Conservation (phyloP, 2,113 vertebrate species). For the Anser brachyrhynchus region DNA sequence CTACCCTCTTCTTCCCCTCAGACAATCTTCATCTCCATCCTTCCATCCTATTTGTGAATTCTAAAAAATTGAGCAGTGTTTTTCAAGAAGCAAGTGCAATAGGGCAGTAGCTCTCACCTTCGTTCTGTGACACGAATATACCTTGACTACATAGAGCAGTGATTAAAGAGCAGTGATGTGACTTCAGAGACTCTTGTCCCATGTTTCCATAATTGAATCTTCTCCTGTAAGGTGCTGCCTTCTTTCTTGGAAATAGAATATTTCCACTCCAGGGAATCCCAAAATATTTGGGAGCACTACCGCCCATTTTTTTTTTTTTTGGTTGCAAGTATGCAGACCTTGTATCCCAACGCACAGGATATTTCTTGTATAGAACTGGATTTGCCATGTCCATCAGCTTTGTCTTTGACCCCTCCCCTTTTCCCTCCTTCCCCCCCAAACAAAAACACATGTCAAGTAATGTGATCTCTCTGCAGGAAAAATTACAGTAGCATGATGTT, state of each 20-base stretch:
- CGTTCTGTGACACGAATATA: neutral
- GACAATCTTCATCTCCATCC: neutral
- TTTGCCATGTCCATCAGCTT: neutral
- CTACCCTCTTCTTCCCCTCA: neutral
- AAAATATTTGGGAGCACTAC: neutral
- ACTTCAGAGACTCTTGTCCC: neutral
- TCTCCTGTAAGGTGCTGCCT: neutral
- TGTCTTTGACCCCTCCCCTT: neutral
- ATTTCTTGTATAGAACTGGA: neutral
- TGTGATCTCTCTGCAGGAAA: neutral
- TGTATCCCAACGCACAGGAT: neutral
- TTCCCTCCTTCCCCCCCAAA: neutral
- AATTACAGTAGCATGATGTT: neutral
- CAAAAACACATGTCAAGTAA: neutral
- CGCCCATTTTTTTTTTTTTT: neutral
- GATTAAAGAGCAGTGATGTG: neutral
- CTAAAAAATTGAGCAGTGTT: neutral
- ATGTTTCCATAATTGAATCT: rapidly evolving
- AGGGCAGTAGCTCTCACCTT: neutral
- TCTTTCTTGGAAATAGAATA: neutral
- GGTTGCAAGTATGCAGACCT: neutral
- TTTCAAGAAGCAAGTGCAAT: neutral
- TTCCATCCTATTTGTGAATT: neutral
- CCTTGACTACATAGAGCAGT: neutral
- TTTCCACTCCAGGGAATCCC: neutral